phyloP scores from a whole-genome alignment of 1,140 invertebrate genomes.

The Magallana angulata region DNA sequence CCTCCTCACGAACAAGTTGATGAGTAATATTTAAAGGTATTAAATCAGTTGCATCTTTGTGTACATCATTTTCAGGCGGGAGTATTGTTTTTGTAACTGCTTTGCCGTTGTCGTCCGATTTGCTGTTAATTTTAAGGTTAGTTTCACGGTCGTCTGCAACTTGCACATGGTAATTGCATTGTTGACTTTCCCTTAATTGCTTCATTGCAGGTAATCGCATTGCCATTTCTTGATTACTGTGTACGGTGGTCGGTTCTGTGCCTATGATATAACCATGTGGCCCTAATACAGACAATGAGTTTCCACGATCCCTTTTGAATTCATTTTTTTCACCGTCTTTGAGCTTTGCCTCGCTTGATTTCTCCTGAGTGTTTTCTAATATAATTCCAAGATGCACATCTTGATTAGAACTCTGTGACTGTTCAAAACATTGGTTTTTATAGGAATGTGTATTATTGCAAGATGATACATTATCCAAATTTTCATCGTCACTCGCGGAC shows the following conservation, averaged over 20 bases:
- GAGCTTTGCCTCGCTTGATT: background rate
- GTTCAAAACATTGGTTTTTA: background rate
- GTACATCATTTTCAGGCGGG: conserved; percentile 20
- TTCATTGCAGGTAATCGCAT: conserved; percentile 27
- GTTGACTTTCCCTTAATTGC: conserved; percentile 10
- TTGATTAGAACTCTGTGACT: background rate
- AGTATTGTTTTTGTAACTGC: background rate
- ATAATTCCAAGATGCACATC: background rate
- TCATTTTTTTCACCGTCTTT: background rate
- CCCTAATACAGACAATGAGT: background rate
- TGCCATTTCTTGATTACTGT: conserved; percentile 39
- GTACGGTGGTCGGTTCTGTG: background rate
- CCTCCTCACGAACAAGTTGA: conserved; percentile 36
- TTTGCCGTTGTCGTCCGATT: conserved; percentile 7
- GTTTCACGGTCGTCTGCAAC: conserved; percentile 28
- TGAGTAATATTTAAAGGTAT: conserved; percentile 48
- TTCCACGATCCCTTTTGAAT: conserved; percentile 28
- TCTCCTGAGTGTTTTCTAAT: background rate
- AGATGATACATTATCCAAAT: background rate
- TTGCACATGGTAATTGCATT: conserved; percentile 29
- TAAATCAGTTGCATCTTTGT: conserved; percentile 49
- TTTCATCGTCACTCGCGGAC: conserved; percentile 38
- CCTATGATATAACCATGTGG: conserved; percentile 13
- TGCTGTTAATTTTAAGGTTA: background rate
- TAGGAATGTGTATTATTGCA: background rate